Evolutionary conservation across 1,140 invertebrate genomes (phyloP).

Genomic region (Drosophila watanabei): DNA sequence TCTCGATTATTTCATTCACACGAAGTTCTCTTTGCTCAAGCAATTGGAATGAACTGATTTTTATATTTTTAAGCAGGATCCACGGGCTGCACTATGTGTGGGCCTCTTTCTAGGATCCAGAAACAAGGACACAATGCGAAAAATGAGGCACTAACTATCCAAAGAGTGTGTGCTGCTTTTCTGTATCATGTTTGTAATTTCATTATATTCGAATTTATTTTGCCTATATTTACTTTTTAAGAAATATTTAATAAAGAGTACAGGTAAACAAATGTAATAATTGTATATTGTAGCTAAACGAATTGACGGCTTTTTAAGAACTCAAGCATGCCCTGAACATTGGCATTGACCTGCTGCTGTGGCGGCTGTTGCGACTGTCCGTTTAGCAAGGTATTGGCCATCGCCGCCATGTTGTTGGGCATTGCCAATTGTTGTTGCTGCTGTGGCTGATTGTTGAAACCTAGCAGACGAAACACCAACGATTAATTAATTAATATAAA

Average conservation of each 20-base stretch:
- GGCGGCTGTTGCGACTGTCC: conserved; percentile 70
- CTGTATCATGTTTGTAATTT: conserved; percentile 37
- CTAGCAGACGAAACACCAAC: conserved; percentile 17
- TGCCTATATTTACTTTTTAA: conserved; percentile 70
- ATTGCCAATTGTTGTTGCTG: conserved; percentile 67
- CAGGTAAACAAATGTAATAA: conserved; percentile 74
- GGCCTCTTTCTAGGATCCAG: not conserved
- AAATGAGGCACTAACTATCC: conserved; percentile 3
- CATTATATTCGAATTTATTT: conserved; percentile 76
- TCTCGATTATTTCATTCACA: conserved; percentile 42
- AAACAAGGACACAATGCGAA: conserved; percentile 9
- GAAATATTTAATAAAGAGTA: conserved; percentile 76
- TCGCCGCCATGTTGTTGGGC: conserved; percentile 46
- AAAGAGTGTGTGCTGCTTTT: conserved; percentile 1
- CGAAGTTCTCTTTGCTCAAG: conserved; percentile 21
- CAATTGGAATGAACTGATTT: conserved; percentile 21
- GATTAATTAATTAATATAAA: conserved; percentile 1
- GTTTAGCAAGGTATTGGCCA: conserved; percentile 77
- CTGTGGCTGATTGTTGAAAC: conserved; percentile 71
- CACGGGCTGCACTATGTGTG: not conserved
- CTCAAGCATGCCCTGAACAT: conserved; percentile 85
- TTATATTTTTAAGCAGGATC: conserved; percentile 11
- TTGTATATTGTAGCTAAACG: conserved; percentile 72
- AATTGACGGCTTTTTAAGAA: conserved; percentile 85
- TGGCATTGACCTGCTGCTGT: conserved; percentile 81